Evolutionary conservation across 1,140 invertebrate species (phyloP).

Genomic region (Listronotus oregonensis): DNA sequence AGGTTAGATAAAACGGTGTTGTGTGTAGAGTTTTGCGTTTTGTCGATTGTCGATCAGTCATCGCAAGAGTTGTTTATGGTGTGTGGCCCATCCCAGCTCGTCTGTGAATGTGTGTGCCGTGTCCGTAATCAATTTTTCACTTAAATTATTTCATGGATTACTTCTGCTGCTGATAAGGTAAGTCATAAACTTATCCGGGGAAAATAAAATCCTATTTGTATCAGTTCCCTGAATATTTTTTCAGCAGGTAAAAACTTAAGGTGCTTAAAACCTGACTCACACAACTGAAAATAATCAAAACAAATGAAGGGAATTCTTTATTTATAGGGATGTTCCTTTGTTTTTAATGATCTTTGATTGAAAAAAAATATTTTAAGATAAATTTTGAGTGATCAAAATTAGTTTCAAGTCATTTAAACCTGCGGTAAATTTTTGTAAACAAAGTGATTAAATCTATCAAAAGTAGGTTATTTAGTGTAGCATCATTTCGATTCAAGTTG

Average conservation of each 20-base stretch:
- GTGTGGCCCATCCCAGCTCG: slow-evolving; percentile 55
- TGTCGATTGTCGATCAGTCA: slow-evolving; percentile 17
- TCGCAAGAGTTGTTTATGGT: slow-evolving; percentile 50
- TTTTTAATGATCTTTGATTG: too few species aligned
- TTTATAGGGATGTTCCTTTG: too few species aligned
- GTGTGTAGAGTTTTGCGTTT: not conserved
- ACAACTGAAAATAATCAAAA: not conserved
- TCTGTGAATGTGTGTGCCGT: slow-evolving; percentile 55
- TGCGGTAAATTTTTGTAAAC: too few species aligned
- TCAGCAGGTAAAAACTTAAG: not conserved
- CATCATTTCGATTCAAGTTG: too few species aligned
- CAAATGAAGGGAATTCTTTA: too few species aligned
- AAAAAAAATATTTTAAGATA: too few species aligned
- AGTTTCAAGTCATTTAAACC: too few species aligned
- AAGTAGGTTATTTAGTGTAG: too few species aligned
- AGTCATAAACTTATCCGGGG: slow-evolving; percentile 18
- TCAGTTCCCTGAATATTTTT: slow-evolving; percentile 8
- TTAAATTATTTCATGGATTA: slow-evolving; percentile 50
- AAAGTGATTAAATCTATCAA: too few species aligned
- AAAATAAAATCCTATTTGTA: slow-evolving; percentile 1
- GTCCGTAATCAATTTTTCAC: slow-evolving; percentile 45
- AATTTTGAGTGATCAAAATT: too few species aligned
- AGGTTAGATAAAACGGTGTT: not conserved
- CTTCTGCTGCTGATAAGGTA: slow-evolving; percentile 50
- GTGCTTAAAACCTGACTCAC: slow-evolving; percentile 9